A percentile compares a stretch with the other conserved stretches of the same genome.
phyloP scores from a whole-genome alignment of 1,140 invertebrate species.

The Babylonia areolata region DNA sequence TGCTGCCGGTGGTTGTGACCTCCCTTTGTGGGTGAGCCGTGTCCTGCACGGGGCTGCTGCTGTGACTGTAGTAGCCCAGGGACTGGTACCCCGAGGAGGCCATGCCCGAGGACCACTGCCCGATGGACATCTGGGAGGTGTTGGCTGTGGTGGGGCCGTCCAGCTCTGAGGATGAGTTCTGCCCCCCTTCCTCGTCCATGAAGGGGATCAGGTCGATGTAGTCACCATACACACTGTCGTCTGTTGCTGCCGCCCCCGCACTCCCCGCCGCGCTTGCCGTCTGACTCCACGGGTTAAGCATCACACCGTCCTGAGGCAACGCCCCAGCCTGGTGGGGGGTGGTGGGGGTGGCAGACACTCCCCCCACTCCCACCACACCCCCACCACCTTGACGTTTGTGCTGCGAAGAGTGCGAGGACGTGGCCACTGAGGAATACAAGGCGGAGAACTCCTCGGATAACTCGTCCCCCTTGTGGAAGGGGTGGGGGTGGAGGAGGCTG shows the following conservation, averaged over 20 bases:
- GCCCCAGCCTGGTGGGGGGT: too few species aligned
- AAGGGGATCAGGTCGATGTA: conserved; percentile 73
- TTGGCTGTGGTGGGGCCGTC: conserved; percentile 54
- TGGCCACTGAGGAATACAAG: conserved; percentile 39
- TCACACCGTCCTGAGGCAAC: too few species aligned
- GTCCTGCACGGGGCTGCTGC: conserved; percentile 85
- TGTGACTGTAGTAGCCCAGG: conserved; percentile 92
- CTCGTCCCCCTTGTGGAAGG: not conserved
- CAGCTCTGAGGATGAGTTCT: conserved; percentile 58
- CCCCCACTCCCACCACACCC: conserved; percentile 47
- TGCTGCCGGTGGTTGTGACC: conserved; percentile 21
- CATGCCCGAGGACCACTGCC: conserved; percentile 87
- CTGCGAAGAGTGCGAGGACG: conserved; percentile 36
- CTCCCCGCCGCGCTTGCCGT: conserved; percentile 70
- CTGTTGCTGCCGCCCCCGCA: too few species aligned
- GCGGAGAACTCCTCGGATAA: conserved; percentile 22
- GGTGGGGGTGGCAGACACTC: conserved; percentile 62
- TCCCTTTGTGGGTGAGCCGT: not conserved
- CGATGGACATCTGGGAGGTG: conserved; percentile 79
- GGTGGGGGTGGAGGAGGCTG: too few species aligned
- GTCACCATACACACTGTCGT: conserved; percentile 66
- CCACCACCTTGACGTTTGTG: not conserved
- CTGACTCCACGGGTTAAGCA: conserved; percentile 69
- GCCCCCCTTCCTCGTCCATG: conserved; percentile 66
- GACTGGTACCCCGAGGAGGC: conserved; percentile 94